phyloP scores from a whole-genome alignment of 2,888 invertebrate species.

The Apamea crenata region DNA sequence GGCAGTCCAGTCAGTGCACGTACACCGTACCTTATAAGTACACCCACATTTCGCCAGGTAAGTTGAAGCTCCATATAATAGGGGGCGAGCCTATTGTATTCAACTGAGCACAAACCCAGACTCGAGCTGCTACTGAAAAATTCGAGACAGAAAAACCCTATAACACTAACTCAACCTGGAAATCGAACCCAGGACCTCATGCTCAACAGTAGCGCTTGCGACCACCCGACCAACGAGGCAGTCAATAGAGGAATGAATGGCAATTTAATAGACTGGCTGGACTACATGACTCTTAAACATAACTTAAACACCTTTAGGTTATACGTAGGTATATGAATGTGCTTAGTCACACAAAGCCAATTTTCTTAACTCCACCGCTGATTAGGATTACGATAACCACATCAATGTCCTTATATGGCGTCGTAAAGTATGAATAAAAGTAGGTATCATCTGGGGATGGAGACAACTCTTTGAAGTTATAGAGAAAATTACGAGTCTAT shows the following conservation, averaged over 20 bases:
- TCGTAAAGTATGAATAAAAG: not conserved
- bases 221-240: not conserved
- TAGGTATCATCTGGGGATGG: not conserved
- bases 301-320: not conserved
- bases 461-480: not conserved
- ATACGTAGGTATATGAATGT: not conserved
- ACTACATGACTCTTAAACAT: not conserved
- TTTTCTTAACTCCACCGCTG: not conserved
- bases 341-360: not conserved
- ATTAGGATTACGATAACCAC: not conserved
- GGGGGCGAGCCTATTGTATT: not conserved
- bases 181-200: not conserved
- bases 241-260: not conserved
- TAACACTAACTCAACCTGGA: not conserved
- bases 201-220: not conserved
- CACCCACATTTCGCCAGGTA: not conserved
- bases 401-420: not conserved
- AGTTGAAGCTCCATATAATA: not conserved
- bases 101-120: too few species aligned
- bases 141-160: not conserved
- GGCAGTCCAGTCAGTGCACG: too few species aligned
- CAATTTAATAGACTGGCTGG: not conserved
- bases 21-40: not conserved
- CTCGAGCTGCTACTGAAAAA: too few species aligned
- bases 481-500: not conserved